Base-by-base conservation (phyloP, 2,888 invertebrate species). In the Drosophila macrospina region DNA sequence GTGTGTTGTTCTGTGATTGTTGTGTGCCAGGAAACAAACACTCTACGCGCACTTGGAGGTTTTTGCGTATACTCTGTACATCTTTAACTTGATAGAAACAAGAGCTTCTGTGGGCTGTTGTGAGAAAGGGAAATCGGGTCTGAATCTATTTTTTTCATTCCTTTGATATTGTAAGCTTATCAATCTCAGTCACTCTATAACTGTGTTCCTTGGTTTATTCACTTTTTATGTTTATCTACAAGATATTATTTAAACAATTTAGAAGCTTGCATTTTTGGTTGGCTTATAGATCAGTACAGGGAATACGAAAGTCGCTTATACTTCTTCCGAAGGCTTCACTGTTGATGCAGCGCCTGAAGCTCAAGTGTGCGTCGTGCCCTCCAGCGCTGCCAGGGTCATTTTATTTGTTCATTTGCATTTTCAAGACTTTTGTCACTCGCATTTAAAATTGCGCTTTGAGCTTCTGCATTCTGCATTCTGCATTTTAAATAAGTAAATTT, bases 331-430 rank as follows among this genome's bases (percentile, higher is more conserved):
- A 57, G 65, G 69, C 70, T 75, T 70, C 62, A 24, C 8, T 34
- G 39, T 47, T 52, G 63, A 67, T 63, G 36, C 42, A 56, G 41
- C 61, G 80, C 62, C 76, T 47, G 48, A 13, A 57, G 72, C 82
- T 74, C 68, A 69, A 84, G 87, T 85, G 69, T 73, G 61, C 54
- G 34, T 39, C 45, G 50, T 76, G 88, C 69, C 88, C 88, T 87
- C 80, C 64, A 85, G 57, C 42, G 61, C 72, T 62, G 82, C 69
- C 83, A 84, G 88, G 83, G 83, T 87, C 84, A 82, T 69, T 71
- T 57, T 20, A 44, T 56, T 86, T 85, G 88, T 78, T 83, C 88
- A 88, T 85, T 85, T 85, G 88, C 84, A 85, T 88, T 79, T 69
- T 59, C 54, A 69, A 69, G 65, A 66, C 68, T 73, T 67, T 78